These are phyloP conservation scores for Alectura lathami DNA, from an alignment of 2,113 vertebrate species.

Conservation along the genomic window DNA sequence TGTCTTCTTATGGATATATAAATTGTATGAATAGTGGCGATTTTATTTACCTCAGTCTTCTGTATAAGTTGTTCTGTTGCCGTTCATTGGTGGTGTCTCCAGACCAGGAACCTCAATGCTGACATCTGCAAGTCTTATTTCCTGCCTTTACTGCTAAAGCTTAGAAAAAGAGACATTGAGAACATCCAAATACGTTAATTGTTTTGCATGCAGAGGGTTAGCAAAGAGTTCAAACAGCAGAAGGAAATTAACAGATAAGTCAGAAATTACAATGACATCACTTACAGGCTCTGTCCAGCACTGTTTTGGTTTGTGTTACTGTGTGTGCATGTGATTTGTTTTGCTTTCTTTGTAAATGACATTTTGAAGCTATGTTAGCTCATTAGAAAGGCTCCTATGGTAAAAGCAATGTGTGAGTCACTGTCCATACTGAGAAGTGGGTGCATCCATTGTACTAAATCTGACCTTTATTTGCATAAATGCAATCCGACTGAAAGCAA, in stretches of 20 bases:
- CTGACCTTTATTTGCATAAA: background rate
- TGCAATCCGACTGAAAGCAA: background rate
- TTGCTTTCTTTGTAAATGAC: background rate
- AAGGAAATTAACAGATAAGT: background rate
- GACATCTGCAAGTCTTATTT: background rate
- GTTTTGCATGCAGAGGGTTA: background rate
- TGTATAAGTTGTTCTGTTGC: background rate
- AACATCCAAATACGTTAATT: background rate
- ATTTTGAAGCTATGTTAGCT: background rate
- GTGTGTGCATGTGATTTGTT: background rate
- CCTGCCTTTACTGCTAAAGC: background rate
- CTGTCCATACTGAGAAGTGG: background rate
- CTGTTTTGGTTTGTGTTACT: background rate
- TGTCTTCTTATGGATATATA: background rate
- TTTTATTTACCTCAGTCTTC: background rate
- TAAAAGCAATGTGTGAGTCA: background rate
- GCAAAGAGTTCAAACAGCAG: background rate
- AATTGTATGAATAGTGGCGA: background rate
- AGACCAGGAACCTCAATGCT: background rate
- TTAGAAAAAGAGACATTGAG: background rate
- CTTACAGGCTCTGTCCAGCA: too few relatives aligned
- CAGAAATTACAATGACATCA: background rate
- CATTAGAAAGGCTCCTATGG: background rate
- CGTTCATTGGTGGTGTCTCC: background rate
- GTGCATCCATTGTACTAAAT: background rate